These are phyloP conservation scores for Falco naumanni DNA, from an alignment of 2,797 vertebrate genomes.

Conservation along the genomic window DNA sequence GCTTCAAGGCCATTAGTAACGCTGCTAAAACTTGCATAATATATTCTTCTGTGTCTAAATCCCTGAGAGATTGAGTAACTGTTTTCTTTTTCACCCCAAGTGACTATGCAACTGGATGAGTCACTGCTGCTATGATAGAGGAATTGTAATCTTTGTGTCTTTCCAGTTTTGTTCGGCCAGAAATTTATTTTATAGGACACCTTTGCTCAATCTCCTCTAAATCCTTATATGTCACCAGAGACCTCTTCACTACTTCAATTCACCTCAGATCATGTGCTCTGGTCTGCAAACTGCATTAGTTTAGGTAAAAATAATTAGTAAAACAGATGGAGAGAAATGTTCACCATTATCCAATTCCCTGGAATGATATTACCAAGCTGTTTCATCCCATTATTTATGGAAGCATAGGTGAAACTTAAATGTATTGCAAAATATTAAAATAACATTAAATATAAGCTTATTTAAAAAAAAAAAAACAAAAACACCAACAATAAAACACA, in stretches of 20 bases:
- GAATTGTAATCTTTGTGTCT: conserved; percentile 23
- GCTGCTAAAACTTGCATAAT: conserved; percentile 64
- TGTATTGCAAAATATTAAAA: background rate
- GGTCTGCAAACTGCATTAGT: conserved; percentile 15
- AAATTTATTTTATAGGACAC: conserved; percentile 38
- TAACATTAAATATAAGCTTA: background rate
- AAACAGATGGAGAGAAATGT: conserved; percentile 40
- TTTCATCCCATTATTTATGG: conserved; percentile 11
- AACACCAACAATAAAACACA: background rate
- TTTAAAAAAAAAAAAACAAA: background rate
- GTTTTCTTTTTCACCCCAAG: conserved; percentile 60
- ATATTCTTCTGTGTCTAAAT: conserved; percentile 61
- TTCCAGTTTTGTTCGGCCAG: conserved; percentile 41
- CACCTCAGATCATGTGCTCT: background rate
- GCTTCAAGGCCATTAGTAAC: conserved; percentile 62
- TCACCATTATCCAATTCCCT: background rate
- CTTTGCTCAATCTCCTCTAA: conserved; percentile 27
- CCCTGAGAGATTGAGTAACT: conserved; percentile 65
- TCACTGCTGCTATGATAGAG: conserved; percentile 50
- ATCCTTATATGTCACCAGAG: conserved; percentile 15
- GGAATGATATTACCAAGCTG: background rate
- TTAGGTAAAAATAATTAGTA: background rate
- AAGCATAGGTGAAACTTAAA: background rate
- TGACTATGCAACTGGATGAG: conserved; percentile 51
- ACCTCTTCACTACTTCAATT: conserved; percentile 24